phyloP scores from a whole-genome alignment of 2,888 invertebrate species.

The Carabus problematicus region DNA sequence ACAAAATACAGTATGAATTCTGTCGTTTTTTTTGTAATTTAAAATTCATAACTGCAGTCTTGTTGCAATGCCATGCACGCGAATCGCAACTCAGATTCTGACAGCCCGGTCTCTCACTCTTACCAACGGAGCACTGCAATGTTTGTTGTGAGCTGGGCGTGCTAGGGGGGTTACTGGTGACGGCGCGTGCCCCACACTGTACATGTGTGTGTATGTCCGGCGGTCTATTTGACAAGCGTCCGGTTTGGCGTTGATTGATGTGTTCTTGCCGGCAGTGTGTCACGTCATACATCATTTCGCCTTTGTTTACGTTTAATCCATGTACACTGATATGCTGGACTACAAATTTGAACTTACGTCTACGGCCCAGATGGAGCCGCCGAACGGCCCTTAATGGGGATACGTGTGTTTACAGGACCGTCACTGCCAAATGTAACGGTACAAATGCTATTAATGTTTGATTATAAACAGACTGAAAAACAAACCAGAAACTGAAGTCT shows the following conservation, averaged over 20 bases:
- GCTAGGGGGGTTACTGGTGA: background rate
- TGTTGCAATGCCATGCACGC: conserved; percentile 7
- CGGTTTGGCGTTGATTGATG: conserved; percentile 55
- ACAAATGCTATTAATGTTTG: too few species aligned
- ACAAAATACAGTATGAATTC: background rate
- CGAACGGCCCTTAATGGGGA: too few species aligned
- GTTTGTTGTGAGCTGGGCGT: background rate
- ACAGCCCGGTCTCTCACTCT: background rate
- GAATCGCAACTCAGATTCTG: conserved; percentile 1
- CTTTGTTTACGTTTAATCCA: conserved; percentile 59
- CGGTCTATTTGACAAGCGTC: conserved; percentile 31
- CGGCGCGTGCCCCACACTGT: background rate
- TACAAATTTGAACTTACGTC: conserved; percentile 53
- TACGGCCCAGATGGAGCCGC: too few species aligned
- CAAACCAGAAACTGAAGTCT: too few species aligned
- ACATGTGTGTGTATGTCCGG: background rate
- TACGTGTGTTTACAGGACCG: too few species aligned
- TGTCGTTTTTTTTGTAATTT: conserved; percentile 8
- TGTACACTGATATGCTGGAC: conserved; percentile 52
- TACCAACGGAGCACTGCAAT: background rate
- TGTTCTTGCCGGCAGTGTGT: conserved; percentile 52
- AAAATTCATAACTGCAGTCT: conserved; percentile 13
- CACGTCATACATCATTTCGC: conserved; percentile 59
- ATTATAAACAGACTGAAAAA: too few species aligned
- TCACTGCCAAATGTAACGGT: too few species aligned